phyloP scores from a whole-genome alignment of 2,797 vertebrate species.

The Lateolabrax maculatus region DNA sequence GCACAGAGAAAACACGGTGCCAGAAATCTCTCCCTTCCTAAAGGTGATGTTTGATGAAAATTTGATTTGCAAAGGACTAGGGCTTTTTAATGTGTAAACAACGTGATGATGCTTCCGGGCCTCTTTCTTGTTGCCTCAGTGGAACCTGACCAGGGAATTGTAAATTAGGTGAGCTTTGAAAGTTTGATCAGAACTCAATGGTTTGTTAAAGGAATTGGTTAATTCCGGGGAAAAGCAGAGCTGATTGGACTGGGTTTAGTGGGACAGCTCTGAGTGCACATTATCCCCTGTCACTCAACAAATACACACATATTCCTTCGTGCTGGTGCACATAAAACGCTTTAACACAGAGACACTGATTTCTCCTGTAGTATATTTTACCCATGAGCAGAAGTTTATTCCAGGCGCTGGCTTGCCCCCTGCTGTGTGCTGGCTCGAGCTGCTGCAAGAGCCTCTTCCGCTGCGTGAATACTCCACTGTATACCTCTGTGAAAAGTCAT shows the following conservation, averaged over 20 bases:
- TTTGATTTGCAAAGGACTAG: constrained; percentile 52
- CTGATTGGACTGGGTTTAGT: constrained; percentile 41
- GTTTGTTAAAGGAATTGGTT: constrained; percentile 62
- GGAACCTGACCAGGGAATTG: constrained; percentile 62
- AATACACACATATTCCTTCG: constrained; percentile 38
- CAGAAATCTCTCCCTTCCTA: constrained; percentile 53
- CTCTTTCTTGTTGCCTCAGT: constrained; percentile 40
- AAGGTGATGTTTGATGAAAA: constrained; percentile 73
- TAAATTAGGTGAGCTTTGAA: constrained; percentile 58
- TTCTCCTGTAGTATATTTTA: constrained; percentile 29
- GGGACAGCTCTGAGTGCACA: constrained; percentile 37
- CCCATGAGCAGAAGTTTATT: constrained; percentile 44
- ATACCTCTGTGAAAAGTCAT: constrained; percentile 2
- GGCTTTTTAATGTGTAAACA: constrained; percentile 66
- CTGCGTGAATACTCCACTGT: constrained; percentile 8
- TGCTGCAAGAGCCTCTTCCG: constrained; percentile 39
- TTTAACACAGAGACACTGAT: constrained; percentile 26
- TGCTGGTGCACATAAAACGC: constrained; percentile 34
- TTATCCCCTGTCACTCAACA: constrained; percentile 61
- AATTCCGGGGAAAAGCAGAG: constrained; percentile 53
- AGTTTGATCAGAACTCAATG: constrained; percentile 75
- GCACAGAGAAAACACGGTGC: constrained; percentile 39
- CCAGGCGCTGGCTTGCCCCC: constrained; percentile 78
- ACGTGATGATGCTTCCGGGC: constrained; percentile 31
- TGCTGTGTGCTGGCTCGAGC: constrained; percentile 67